These are phyloP conservation scores for Pararge aegeria DNA, from an alignment of 1,140 invertebrate species.

Conservation along the genomic window DNA sequence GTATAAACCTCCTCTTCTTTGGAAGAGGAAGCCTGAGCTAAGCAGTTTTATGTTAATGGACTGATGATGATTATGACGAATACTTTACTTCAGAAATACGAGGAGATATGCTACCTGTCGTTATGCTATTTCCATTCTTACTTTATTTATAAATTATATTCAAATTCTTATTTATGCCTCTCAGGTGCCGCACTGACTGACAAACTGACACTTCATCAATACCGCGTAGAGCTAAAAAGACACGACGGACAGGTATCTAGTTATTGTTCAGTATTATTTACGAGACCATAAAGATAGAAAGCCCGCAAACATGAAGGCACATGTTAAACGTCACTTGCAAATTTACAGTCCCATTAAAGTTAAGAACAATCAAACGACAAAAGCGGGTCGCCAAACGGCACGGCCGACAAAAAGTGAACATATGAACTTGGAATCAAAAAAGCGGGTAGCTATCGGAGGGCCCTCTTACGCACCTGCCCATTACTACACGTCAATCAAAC, in stretches of 20 bases:
- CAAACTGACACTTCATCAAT: background rate
- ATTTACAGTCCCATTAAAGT: slow-evolving; percentile 17
- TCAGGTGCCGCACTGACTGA: too few species aligned
- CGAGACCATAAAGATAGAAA: background rate
- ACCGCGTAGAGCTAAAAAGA: background rate
- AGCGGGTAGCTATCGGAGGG: slow-evolving; percentile 63
- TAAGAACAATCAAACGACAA: slow-evolving; percentile 48
- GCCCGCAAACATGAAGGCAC: background rate
- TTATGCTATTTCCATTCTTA: too few species aligned
- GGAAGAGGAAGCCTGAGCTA: too few species aligned
- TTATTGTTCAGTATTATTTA: background rate
- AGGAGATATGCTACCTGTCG: too few species aligned
- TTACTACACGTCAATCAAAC: slow-evolving; percentile 75
- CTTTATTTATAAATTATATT: too few species aligned
- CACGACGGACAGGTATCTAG: background rate
- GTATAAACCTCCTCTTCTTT: too few species aligned
- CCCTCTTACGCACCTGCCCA: slow-evolving; percentile 72
- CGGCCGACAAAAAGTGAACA: slow-evolving; percentile 54
- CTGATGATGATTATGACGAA: too few species aligned
- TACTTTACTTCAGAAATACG: too few species aligned
- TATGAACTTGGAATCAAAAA: slow-evolving; percentile 48
- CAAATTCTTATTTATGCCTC: too few species aligned
- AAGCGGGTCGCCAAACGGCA: slow-evolving; percentile 47
- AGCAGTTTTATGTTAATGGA: too few species aligned
- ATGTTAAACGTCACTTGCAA: slow-evolving; percentile 12